Evolutionary conservation across 2,113 vertebrate species (phyloP), one percentile per base, ranked within the genome.

Genomic region (Petrocephalus zakoni): DNA sequence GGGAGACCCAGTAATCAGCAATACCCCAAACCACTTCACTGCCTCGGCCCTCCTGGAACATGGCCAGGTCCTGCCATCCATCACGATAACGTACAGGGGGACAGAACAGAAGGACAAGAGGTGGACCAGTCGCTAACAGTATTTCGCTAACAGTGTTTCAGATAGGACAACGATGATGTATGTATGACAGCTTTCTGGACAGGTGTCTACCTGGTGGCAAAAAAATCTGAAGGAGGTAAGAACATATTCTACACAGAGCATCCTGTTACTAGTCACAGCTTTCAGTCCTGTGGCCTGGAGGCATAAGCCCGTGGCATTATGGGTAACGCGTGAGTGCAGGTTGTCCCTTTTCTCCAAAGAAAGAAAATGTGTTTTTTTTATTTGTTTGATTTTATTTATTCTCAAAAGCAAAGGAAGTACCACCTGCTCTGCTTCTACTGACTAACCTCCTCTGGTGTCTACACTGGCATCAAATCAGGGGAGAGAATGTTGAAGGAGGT

Each of bases 1-100:
- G 96, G 90, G 97, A 99, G 91, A 97, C 96, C 98, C 98, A 99
- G 89, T 98, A 99, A 91, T 95, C 96, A 5, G 98, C 97, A 90
- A 99, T 95, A 0, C 97, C 96, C 9, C 91, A 92, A 78, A 99
- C 95, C 92, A 99, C 95, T 2, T 96, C 92, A 93, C 96, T 97
- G 92, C 97, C 98, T 0, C 91, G 95, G 0, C 94, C 95, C 51
- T 96, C 95, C 55, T 0, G 93, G 93, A 99, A 99, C 92, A 99
- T 93, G 86, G 95, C 93, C 90, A 96, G 25, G 92, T 99, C 98
- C 98, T 99, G 92, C 22, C 90, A 88, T 68, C 90, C 19, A 1
- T 42, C 15, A 42, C 2, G 5, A 25, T 19, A 85, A 42, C 58
- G 51, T 22, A 64, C 52, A 34, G 85, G 34, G 55, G 52, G 21